Base-by-base conservation (phyloP, 2,888 invertebrate species). In the Carcina quercana region DNA sequence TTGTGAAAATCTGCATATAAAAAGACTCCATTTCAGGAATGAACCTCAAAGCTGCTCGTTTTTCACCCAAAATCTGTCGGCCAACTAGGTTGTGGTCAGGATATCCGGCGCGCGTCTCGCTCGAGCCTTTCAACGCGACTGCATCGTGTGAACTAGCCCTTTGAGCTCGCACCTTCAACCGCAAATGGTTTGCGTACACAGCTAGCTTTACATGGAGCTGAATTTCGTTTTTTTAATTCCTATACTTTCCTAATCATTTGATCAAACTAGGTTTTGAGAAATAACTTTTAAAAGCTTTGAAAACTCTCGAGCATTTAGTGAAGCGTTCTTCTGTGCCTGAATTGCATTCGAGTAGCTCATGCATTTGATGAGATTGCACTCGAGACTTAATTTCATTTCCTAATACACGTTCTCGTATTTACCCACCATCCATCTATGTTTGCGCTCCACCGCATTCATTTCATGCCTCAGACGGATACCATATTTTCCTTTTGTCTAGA, bases 401-500 rank as follows among this genome's bases (percentile, higher is more conserved):
- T 78, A 78, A 79, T 78, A 76, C 70, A 66, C 59, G 50, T 56
- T 59, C 57, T 47, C 54, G 53, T 79, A 70, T 78, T 78, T 79
- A 69, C 65, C 55, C 64, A 51, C 61, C 65, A 71, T 72, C 68
- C 72, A 60, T 74, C 65, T 69, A 52, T 72, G 68, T 78, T 79
- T 76, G 78, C 69, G 49, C 63, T 50, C 59, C 59, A 62, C 70
- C 67, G 62, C 68, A 70, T 66, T 79, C 74, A 65, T 74, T 73
- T 65, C 51, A 58, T 63, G 64, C 66, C 54, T 63, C 71, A 73
- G 71, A 64, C 63, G 58, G 55, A 28, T 59, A 56, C 65, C 66
- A 76, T 80, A 82, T 82, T 80, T 79, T 78, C 79, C 78, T 78
- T 80, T 80, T 80, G 82, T 80, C 80, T 82, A 82, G 82, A 82